phyloP scores from a whole-genome alignment of 2,113 vertebrate genomes.

The Microtus pennsylvanicus region DNA sequence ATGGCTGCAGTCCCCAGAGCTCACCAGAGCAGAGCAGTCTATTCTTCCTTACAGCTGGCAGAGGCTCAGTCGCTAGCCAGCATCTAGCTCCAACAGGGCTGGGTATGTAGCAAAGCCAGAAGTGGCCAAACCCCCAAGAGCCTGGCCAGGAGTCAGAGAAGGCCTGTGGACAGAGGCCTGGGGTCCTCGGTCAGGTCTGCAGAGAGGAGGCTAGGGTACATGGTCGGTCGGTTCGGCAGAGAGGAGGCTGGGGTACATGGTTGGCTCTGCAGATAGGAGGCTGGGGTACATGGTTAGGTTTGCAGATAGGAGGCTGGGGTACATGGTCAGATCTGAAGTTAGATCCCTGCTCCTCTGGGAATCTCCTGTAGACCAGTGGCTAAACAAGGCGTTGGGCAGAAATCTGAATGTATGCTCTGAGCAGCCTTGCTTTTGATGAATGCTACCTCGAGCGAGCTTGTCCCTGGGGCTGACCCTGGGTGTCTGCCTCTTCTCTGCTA shows the following conservation, averaged over 20 bases:
- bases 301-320: too few relatives aligned
- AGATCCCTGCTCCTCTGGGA: background rate
- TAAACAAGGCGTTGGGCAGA: background rate
- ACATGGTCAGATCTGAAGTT: background rate
- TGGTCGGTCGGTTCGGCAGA: too few relatives aligned
- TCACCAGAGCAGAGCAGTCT: background rate
- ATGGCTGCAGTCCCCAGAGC: background rate
- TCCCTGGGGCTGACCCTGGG: background rate
- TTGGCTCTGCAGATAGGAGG: background rate
- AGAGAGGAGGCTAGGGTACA: too few relatives aligned
- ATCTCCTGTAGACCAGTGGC: background rate
- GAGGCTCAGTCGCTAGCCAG: background rate
- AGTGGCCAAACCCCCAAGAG: background rate
- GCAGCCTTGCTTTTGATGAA: background rate
- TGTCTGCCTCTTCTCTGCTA: background rate
- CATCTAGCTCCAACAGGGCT: background rate
- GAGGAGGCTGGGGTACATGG: background rate
- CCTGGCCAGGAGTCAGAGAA: background rate
- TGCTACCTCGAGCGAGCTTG: background rate
- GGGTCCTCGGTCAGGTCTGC: too few relatives aligned
- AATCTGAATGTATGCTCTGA: background rate
- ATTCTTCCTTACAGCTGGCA: background rate
- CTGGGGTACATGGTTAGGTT: accelerated
- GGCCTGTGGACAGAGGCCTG: background rate
- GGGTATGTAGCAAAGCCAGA: background rate